Evolutionary conservation across 2,797 vertebrate species (phyloP).

Genomic region (Platyrinchus mystaceus): DNA sequence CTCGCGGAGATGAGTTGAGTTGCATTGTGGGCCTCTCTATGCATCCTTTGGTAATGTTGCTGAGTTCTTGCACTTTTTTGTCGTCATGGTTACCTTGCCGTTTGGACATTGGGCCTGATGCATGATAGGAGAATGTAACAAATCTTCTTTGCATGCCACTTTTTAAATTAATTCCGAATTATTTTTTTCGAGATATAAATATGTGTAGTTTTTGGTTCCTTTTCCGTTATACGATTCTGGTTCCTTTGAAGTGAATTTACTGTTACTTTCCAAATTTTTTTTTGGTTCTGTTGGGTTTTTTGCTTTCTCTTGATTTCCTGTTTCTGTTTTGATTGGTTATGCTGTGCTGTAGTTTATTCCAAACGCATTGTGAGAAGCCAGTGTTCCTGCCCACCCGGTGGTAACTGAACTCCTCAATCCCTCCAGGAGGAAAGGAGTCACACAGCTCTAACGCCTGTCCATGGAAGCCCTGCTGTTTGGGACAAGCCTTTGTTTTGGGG

Average conservation of each 20-base stretch:
- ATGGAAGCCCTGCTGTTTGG: conserved; percentile 49
- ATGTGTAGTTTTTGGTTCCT: conserved; percentile 5
- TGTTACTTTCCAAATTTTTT: conserved; percentile 45
- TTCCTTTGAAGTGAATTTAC: conserved; percentile 63
- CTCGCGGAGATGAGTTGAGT: conserved; percentile 82
- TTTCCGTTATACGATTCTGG: conserved; percentile 43
- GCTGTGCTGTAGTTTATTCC: conserved; percentile 80
- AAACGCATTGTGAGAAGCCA: conserved; percentile 82
- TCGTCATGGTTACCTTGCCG: conserved; percentile 93
- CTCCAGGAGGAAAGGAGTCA: conserved; percentile 65
- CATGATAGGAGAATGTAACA: conserved; percentile 97
- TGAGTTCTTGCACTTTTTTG: conserved; percentile 91
- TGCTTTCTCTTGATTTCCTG: conserved; percentile 44
- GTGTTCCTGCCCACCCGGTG: conserved; percentile 83
- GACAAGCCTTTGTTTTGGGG: conserved; percentile 9
- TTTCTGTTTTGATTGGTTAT: conserved; percentile 76
- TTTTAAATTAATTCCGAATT: conserved; percentile 59
- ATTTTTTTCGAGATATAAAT: conserved; percentile 27
- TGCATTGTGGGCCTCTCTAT: conserved; percentile 99
- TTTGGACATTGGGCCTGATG: conserved; percentile 88
- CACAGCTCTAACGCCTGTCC: conserved; percentile 74
- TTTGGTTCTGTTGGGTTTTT: conserved; percentile 3
- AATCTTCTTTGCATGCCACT: conserved; percentile 89
- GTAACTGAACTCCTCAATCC: conserved; percentile 47
- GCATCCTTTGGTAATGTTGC: conserved; percentile 98